Conservation (phyloP, 2,888 invertebrate species). For the Volucella bombylans region DNA sequence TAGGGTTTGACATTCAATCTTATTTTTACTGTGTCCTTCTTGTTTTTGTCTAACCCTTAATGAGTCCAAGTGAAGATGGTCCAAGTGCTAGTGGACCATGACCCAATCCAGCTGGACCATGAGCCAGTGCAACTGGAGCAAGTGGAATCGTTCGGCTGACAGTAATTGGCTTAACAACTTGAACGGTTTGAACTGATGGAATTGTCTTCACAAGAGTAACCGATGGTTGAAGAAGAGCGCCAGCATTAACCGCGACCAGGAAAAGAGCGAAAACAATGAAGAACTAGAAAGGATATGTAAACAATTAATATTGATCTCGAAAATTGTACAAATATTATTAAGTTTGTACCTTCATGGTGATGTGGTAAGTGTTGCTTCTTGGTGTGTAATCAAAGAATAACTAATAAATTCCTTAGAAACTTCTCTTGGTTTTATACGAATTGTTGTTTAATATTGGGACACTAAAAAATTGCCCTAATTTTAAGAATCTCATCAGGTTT, state of each 20-base stretch:
- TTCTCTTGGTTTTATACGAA: background rate
- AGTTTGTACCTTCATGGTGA: constrained; percentile 20
- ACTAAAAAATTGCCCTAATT: no score
- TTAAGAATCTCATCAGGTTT: no score
- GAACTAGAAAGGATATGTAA: background rate
- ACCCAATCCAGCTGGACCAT: no score
- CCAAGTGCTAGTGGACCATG: no score
- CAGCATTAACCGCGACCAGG: constrained; percentile 19
- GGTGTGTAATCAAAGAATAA: constrained; percentile 1
- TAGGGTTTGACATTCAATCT: background rate
- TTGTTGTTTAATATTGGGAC: no score
- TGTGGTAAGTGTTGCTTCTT: background rate
- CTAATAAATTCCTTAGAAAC: background rate
- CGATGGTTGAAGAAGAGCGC: background rate
- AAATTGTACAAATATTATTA: background rate
- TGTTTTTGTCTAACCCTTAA: no score
- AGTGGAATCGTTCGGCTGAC: no score
- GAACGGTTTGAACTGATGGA: background rate
- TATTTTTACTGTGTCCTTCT: no score
- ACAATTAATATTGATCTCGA: no score
- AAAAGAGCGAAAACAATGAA: constrained; percentile 19
- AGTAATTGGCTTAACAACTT: no score
- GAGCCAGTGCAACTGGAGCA: no score
- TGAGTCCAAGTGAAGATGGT: no score
- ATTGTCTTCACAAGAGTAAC: background rate